Conservation (phyloP, 2,888 invertebrate genomes). For the Prosopocoilus inquinatus region DNA sequence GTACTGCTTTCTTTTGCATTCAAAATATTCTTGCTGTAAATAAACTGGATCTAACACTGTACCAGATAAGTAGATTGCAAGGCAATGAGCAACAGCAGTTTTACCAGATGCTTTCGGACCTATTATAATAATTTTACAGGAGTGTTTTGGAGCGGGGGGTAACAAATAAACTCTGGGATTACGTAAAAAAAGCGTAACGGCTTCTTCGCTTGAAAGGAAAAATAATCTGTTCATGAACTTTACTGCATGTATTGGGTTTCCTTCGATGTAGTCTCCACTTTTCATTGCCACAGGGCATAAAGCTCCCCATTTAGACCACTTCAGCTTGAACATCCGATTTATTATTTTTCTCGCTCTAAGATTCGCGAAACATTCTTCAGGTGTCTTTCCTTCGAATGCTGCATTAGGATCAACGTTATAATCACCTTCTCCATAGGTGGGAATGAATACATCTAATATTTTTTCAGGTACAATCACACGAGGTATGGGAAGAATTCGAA, state of each 20-base stretch:
- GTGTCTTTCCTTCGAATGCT: constrained; percentile 30
- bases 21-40: constrained; percentile 30
- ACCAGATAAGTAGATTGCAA: constrained; percentile 56
- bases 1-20: constrained; percentile 32
- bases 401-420: constrained; percentile 30
- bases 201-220: constrained; percentile 56
- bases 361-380: constrained; percentile 42
- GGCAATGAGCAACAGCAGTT: constrained; percentile 56
- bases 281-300: constrained; percentile 65
- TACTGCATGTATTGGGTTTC: constrained; percentile 57
- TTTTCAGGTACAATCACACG: constrained; percentile 43
- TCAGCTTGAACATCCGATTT: constrained; percentile 48
- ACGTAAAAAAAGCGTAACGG: constrained; percentile 55
- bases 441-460: constrained; percentile 29
- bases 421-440: constrained; percentile 22
- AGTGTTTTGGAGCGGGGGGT: constrained; percentile 57
- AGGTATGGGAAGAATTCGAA: constrained; percentile 46
- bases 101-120: constrained; percentile 63
- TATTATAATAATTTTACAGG: constrained; percentile 59
- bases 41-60: constrained; percentile 50
- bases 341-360: constrained; percentile 38
- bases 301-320: constrained; percentile 58
- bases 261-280: constrained; percentile 54
- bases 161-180: constrained; percentile 64
- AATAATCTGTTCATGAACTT: constrained; percentile 63